Evolutionary conservation across 2,797 vertebrate species (phyloP).

Genomic region (Lemur catta): DNA sequence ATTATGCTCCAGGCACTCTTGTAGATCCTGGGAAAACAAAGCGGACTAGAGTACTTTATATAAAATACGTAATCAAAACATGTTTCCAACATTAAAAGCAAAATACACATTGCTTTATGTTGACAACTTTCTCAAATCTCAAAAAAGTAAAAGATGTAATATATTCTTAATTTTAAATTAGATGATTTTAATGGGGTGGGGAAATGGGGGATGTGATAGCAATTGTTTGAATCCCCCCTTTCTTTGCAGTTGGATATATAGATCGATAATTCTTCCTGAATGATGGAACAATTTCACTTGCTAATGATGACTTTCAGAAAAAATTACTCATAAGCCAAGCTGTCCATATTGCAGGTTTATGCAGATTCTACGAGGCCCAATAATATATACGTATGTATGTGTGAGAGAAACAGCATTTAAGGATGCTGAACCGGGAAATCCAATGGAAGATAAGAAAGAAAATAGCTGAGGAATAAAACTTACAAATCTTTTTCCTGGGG

Average conservation of each 20-base stretch:
- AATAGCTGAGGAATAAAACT: not conserved
- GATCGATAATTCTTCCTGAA: not conserved
- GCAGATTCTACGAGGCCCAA: not conserved
- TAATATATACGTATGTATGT: not conserved
- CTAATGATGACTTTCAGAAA: slow-evolving; percentile 21
- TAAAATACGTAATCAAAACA: not conserved
- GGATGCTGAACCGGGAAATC: not conserved
- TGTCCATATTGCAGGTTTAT: slow-evolving; percentile 11
- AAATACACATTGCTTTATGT: not conserved
- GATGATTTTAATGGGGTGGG: not conserved
- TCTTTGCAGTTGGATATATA: not conserved
- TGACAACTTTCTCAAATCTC: not conserved
- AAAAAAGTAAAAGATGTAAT: not conserved
- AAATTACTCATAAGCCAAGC: not conserved
- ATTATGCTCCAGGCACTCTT: not conserved
- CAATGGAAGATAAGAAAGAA: not conserved
- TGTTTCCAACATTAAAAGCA: not conserved
- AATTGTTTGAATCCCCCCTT: not conserved
- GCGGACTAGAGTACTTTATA: not conserved
- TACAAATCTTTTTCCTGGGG: not conserved
- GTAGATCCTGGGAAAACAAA: not conserved
- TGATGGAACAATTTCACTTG: slow-evolving; percentile 36
- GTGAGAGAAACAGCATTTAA: not conserved
- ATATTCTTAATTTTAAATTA: not conserved
- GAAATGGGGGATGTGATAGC: no score